Conservation (phyloP, 2,797 vertebrate genomes). For the Phyllotis vaccarum region DNA sequence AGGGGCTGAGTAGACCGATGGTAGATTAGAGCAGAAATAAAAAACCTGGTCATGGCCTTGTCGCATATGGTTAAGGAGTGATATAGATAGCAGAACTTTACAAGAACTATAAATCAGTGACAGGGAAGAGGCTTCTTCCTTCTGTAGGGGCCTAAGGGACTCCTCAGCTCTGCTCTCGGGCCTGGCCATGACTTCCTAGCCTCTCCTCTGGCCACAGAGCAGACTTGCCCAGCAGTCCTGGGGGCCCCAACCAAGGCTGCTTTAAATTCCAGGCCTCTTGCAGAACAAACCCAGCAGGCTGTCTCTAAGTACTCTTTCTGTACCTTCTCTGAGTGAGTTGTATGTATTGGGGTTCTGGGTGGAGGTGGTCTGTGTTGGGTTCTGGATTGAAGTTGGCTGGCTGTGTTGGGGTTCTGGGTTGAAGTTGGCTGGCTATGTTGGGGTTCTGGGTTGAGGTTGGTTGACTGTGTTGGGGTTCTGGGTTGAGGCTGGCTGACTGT, state of each 20-base stretch:
- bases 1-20: neutral
- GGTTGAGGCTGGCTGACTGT: too few relatives aligned
- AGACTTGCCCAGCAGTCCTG: neutral
- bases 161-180: neutral
- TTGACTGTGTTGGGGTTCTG: neutral
- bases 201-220: neutral
- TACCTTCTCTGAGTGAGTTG: neutral
- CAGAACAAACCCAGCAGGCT: neutral
- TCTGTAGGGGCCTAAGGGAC: too few relatives aligned
- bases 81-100: too few relatives aligned
- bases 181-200: neutral
- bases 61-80: accelerated
- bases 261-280: neutral
- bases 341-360: neutral
- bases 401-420: neutral
- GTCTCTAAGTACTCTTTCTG: neutral
- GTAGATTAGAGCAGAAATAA: neutral
- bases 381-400: neutral
- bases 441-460: neutral
- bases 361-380: neutral
- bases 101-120: accelerated
- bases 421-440: neutral
- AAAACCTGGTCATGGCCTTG: too few relatives aligned
- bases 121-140: neutral
- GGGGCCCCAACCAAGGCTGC: neutral